phyloP scores from a whole-genome alignment of 2,113 vertebrate species.

The Leptobrachium ailaonicum region DNA sequence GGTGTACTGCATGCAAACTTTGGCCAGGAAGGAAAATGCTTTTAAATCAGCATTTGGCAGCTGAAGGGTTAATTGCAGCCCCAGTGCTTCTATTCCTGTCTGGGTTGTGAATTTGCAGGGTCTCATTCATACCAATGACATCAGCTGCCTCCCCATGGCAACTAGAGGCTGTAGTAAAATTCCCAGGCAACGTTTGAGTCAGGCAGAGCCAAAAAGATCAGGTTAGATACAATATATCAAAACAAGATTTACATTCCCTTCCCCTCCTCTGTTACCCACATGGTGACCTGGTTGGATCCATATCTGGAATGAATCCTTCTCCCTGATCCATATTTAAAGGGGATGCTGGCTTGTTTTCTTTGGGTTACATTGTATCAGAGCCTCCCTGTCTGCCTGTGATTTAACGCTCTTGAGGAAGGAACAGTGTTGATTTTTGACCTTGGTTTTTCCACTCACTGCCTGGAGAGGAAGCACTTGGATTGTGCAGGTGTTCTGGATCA shows the following conservation, averaged over 20 bases:
- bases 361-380: neutral
- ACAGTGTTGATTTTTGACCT: conserved; percentile 24
- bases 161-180: conserved; percentile 70
- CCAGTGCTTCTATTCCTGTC: conserved; percentile 59
- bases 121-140: conserved; percentile 73
- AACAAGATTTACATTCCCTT: conserved; percentile 55
- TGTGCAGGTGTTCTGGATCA: conserved; percentile 31
- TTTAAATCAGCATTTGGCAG: neutral
- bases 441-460: conserved; percentile 3
- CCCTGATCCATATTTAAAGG: neutral
- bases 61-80: conserved; percentile 51
- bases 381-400: conserved; percentile 2
- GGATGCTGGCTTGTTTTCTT: no score
- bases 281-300: neutral
- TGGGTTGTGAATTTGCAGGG: conserved; percentile 73
- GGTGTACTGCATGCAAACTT: no score
- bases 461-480: conserved; percentile 15
- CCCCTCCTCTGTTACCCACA: neutral
- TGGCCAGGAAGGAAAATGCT: no score
- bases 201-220: conserved; percentile 56
- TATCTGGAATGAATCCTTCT: neutral
- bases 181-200: conserved; percentile 65
- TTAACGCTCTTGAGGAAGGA: neutral
- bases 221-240: conserved; percentile 59
- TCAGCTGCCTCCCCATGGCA: conserved; percentile 74